Base-by-base conservation (phyloP, 2,888 invertebrate species). In the Bombylius major region DNA sequence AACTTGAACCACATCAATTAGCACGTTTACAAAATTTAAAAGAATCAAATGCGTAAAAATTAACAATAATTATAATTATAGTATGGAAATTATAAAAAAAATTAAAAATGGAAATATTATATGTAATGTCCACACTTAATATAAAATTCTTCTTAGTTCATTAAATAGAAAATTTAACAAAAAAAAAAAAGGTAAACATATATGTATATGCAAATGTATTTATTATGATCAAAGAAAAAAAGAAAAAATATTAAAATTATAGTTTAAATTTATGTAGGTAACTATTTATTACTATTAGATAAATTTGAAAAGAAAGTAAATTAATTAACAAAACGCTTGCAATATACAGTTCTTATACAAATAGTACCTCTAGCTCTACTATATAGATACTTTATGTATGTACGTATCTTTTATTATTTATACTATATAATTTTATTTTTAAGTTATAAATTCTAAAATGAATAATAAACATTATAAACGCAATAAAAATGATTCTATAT, bases 1-100 rank as follows among this genome's bases (percentile, higher is more conserved):
- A 91, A 72, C 78, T 92, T 60, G 91, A 90, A 67, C 89, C 90
- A 36, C 89, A 90, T 69, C 91, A 91, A 71, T 79, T 92, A 66
- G 91, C 90, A 59, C 82, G 89, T 70, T 81, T 92, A 65, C 89
- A 91, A 69, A 87, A 89, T 70, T 80, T 92, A 58, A 92, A 92
- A 73, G 92, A 92, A 75, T 92, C 92, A 59, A 91, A 91, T 75
- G 92, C 92, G 77, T 92, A 87, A 42, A 42, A 11, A 11, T 42
- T 23, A 23, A 23, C 23, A 23, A 23, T 23, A 23, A 23, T 42
- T 9, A 36, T 8, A 3, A 8, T 36, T 9, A 36, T 8, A 36
- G 6, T 36, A 36, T 36, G 9, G 36, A 36, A 36, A 36, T 36
- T 8, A 36, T 36, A 36, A 36, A 36, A 36, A 5, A 6, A 36